Conservation (phyloP, 2,797 vertebrate species). For the Onychomys leucogaster region DNA sequence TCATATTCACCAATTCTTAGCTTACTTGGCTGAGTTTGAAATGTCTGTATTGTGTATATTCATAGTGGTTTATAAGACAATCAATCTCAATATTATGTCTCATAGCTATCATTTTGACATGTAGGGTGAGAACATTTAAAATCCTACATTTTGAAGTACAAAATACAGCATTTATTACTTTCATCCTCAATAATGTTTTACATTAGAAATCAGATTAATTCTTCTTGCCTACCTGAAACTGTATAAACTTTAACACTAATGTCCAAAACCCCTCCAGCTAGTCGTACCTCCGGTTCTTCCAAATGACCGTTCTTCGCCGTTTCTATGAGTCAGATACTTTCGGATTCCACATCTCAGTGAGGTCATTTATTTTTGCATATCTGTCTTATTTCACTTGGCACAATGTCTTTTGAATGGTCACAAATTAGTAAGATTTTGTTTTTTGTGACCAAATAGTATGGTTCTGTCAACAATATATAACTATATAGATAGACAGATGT, state of each 20-base stretch:
- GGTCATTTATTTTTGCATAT: neutral
- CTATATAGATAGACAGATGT: neutral
- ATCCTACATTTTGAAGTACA: neutral
- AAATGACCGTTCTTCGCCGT: neutral
- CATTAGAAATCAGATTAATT: neutral
- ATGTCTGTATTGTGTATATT: neutral
- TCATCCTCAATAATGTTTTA: neutral
- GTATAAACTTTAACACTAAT: neutral
- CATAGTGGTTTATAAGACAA: neutral
- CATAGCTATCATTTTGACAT: neutral
- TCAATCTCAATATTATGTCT: neutral
- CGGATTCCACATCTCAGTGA: neutral
- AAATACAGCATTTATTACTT: neutral
- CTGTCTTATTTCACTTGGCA: neutral
- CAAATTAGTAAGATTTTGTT: neutral
- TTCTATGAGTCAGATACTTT: neutral
- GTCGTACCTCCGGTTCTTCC: neutral
- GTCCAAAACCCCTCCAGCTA: too few species aligned
- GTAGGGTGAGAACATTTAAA: neutral
- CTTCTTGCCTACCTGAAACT: neutral
- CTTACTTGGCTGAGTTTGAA: neutral
- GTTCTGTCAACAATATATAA: neutral
- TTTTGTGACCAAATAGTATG: neutral
- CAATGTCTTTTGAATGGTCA: neutral
- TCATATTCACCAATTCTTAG: neutral